These are phyloP conservation scores for Bombyx mandarina DNA, from an alignment of 1,140 invertebrate genomes.

Conservation along the genomic window DNA sequence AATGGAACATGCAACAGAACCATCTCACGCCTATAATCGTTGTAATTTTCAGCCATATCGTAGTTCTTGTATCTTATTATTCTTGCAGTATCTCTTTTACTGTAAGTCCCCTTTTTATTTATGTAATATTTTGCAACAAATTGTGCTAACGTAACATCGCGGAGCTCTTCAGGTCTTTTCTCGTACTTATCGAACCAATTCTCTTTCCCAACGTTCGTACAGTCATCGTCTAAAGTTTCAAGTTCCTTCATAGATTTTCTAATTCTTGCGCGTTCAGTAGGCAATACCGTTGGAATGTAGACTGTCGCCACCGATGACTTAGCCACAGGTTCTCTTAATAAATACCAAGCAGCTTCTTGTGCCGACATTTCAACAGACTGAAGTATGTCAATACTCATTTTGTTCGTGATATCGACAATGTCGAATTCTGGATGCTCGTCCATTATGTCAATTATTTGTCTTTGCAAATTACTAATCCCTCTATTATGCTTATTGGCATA, in stretches of 20 bases:
- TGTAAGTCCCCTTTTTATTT: slow-evolving; percentile 9
- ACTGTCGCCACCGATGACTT: slow-evolving; percentile 6
- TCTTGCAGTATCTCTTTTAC: slow-evolving; percentile 3
- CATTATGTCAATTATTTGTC: slow-evolving; percentile 20
- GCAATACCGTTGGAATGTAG: slow-evolving; percentile 14
- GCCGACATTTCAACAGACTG: slow-evolving; percentile 14
- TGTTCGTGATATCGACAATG: slow-evolving; percentile 18
- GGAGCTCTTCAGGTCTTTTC: slow-evolving; percentile 15
- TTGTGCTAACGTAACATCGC: slow-evolving; percentile 14
- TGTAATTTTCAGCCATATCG: slow-evolving; percentile 26
- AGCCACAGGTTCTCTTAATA: slow-evolving; percentile 15
- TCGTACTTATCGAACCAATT: slow-evolving; percentile 21
- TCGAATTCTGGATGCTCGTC: slow-evolving; percentile 20
- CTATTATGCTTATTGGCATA: slow-evolving; percentile 19
- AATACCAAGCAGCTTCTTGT: slow-evolving; percentile 27
- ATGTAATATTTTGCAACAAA: slow-evolving; percentile 16
- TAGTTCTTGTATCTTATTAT: slow-evolving; percentile 25
- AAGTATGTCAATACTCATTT: slow-evolving; percentile 18
- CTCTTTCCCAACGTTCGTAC: slow-evolving; percentile 14
- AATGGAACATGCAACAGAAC: slow-evolving; percentile 37
- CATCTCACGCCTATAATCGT: slow-evolving; percentile 41
- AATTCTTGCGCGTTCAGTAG: slow-evolving; percentile 9
- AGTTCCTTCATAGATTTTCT: slow-evolving; percentile 10
- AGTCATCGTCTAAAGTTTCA: slow-evolving; percentile 9
- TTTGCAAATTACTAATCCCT: slow-evolving; percentile 21